Evolutionary conservation across 2,113 vertebrate genomes (phyloP).

Genomic region (Barbus barbus): DNA sequence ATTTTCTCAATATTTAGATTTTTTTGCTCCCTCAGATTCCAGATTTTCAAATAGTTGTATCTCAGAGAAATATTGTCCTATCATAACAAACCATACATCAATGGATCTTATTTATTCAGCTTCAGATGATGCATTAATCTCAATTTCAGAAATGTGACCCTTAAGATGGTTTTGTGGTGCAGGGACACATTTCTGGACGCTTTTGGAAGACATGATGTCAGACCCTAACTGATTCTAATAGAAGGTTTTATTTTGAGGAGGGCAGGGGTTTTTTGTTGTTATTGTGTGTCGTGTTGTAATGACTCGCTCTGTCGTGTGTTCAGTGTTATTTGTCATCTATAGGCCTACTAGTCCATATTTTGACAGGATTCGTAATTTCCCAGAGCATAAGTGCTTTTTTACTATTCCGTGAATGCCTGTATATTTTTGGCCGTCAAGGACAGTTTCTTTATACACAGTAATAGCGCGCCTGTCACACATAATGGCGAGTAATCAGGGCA

Average conservation of each 20-base stretch:
- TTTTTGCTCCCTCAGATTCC: too few relatives aligned
- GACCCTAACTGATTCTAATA: background rate
- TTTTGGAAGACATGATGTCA: background rate
- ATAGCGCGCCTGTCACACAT: constrained; percentile 80
- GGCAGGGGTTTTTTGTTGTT: too few relatives aligned
- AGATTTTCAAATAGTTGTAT: too few relatives aligned
- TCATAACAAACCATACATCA: too few relatives aligned
- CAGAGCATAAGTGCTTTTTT: constrained; percentile 44
- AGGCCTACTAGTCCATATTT: background rate
- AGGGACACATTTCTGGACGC: background rate
- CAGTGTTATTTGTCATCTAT: background rate
- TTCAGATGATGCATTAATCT: too few relatives aligned
- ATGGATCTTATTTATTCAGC: too few relatives aligned
- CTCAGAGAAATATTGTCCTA: too few relatives aligned
- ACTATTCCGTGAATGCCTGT: constrained; percentile 71
- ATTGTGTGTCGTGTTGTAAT: background rate
- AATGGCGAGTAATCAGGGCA: constrained; percentile 86
- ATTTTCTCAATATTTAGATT: too few relatives aligned
- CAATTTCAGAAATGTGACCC: too few relatives aligned
- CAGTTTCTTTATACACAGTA: constrained; percentile 82
- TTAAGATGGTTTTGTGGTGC: too few relatives aligned
- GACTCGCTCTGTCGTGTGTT: constrained; percentile 1
- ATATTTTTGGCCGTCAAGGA: constrained; percentile 79
- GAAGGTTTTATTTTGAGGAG: too few relatives aligned
- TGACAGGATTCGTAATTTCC: too few relatives aligned